phyloP scores from a whole-genome alignment of 2,113 vertebrate genomes.

The Chaetorhynchus papuensis region DNA sequence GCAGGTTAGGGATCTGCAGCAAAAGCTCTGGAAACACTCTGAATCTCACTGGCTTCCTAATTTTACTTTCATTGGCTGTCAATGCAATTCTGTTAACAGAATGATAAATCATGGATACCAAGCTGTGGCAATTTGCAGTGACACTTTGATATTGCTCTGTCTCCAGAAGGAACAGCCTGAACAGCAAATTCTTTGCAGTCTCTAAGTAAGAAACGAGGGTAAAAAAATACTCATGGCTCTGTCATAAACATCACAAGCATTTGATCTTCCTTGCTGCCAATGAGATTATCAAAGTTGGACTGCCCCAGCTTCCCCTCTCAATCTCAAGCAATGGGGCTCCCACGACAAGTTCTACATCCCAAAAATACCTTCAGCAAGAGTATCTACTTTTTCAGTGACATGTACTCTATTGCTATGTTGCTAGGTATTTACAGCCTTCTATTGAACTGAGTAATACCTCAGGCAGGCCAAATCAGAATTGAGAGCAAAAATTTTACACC shows the following conservation, averaged over 20 bases:
- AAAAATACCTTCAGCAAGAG: not conserved
- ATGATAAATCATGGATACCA: not conserved
- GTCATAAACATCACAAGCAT: not conserved
- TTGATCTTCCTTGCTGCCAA: not conserved
- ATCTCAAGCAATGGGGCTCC: not conserved
- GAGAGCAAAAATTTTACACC: not conserved
- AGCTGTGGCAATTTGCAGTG: not conserved
- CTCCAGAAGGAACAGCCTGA: not conserved
- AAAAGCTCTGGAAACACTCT: not conserved
- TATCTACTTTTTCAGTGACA: not conserved
- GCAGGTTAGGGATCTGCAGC: not conserved
- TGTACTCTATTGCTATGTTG: not conserved
- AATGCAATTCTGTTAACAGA: not conserved
- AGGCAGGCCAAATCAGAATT: not conserved
- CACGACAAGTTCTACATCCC: not conserved
- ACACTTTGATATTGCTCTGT: not conserved
- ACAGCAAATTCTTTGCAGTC: not conserved
- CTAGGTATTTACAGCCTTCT: not conserved
- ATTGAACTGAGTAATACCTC: not conserved
- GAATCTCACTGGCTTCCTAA: not conserved
- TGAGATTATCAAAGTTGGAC: not conserved
- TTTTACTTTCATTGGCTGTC: not conserved
- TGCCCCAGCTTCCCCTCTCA: not conserved
- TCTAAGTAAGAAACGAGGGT: not conserved
- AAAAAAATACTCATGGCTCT: not conserved